phyloP scores from a whole-genome alignment of 2,888 invertebrate genomes.

The Cheiracanthium punctorium region DNA sequence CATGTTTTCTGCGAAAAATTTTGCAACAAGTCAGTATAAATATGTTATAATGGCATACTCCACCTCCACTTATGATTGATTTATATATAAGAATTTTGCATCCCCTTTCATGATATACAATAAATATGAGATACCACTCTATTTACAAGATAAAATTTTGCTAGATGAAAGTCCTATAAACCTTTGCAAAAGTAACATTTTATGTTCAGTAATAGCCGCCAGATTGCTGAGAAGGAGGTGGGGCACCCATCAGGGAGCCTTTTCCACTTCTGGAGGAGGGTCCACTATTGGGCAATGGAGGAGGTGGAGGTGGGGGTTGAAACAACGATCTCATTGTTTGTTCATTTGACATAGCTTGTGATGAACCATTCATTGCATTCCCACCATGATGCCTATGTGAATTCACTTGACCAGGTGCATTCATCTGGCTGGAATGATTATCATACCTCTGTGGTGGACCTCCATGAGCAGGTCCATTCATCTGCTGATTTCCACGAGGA shows the following conservation, averaged over 20 bases:
- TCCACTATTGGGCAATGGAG: not conserved
- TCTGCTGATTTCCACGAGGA: conserved; percentile 2
- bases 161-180: not conserved
- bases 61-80: too few species aligned
- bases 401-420: not conserved
- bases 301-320: conserved; percentile 52
- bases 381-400: not conserved
- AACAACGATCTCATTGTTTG: conserved; percentile 53
- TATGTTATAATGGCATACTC: too few species aligned
- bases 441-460: conserved; percentile 23
- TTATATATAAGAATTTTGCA: too few species aligned
- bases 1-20: too few species aligned
- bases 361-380: conserved; percentile 6
- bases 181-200: not conserved
- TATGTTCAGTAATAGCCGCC: conserved; percentile 30
- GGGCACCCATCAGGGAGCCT: conserved; percentile 41
- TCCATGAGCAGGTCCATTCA: conserved; percentile 22
- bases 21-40: too few species aligned
- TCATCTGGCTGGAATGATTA: not conserved
- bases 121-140: not conserved
- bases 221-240: conserved; percentile 47
- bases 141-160: not conserved
- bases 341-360: conserved; percentile 37
- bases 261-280: not conserved
- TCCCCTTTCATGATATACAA: too few species aligned